These are phyloP conservation scores for Motacilla tschutschensis DNA, from an alignment of 2,113 vertebrate species.

Conservation along the genomic window DNA sequence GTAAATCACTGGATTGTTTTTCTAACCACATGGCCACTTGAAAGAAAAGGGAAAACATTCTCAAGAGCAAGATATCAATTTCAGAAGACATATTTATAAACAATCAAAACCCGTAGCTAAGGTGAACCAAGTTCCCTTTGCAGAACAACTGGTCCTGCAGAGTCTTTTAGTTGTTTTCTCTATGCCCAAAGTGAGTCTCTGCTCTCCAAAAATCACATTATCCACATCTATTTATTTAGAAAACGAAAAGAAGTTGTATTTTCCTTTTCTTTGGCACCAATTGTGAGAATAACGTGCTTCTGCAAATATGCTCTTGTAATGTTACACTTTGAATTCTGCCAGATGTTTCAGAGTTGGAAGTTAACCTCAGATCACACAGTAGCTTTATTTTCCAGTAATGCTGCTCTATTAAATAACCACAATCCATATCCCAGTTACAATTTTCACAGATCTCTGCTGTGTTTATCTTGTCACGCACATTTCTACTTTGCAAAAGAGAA, in stretches of 20 bases:
- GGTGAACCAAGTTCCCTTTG: background rate
- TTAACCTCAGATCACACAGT: background rate
- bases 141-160: background rate
- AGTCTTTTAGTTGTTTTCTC: background rate
- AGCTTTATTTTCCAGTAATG: background rate
- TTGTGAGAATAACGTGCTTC: background rate
- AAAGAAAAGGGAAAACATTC: conserved; percentile 9
- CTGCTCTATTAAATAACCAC: background rate
- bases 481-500: background rate
- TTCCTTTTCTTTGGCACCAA: conserved; percentile 15
- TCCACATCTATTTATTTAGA: background rate
- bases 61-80: background rate
- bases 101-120: background rate
- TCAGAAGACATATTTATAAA: background rate
- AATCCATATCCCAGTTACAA: background rate
- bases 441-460: background rate
- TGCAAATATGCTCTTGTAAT: background rate
- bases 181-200: background rate
- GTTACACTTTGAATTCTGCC: background rate
- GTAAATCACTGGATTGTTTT: conserved; percentile 3
- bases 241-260: background rate
- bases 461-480: background rate
- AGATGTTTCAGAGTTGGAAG: background rate
- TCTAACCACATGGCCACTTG: background rate
- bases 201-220: background rate